Evolutionary conservation across 2,888 invertebrate genomes (phyloP).

Genomic region (Euproctis similis): DNA sequence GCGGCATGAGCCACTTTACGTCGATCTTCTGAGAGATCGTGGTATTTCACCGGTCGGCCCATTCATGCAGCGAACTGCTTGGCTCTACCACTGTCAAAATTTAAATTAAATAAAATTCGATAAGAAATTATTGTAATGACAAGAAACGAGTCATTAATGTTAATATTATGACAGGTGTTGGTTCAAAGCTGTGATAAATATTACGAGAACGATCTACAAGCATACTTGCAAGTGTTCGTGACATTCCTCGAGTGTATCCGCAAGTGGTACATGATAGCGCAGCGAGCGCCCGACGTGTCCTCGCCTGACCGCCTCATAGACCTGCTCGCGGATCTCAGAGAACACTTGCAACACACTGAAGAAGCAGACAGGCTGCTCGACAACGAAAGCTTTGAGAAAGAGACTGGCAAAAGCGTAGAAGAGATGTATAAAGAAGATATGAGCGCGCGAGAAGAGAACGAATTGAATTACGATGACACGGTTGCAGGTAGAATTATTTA

Average conservation of each 20-base stretch:
- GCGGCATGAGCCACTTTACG: too few species aligned
- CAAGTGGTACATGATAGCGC: slow-evolving; percentile 59
- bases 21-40: too few species aligned
- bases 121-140: too few species aligned
- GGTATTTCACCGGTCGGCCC: too few species aligned
- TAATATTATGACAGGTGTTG: slow-evolving; percentile 59
- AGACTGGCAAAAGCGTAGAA: slow-evolving; percentile 49
- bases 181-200: slow-evolving; percentile 76
- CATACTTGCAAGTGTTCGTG: slow-evolving; percentile 82
- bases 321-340: slow-evolving; percentile 48
- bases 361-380: slow-evolving; percentile 45
- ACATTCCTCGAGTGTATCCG: slow-evolving; percentile 79
- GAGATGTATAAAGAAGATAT: slow-evolving; percentile 73
- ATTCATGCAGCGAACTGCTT: too few species aligned
- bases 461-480: slow-evolving; percentile 43
- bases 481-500: slow-evolving; percentile 35
- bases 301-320: slow-evolving; percentile 20
- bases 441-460: slow-evolving; percentile 37
- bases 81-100: too few species aligned
- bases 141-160: neutral
- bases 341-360: slow-evolving; percentile 48
- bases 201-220: slow-evolving; percentile 73
- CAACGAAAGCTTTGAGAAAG: slow-evolving; percentile 44
- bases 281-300: slow-evolving; percentile 2
- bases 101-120: too few species aligned